A percentile compares a stretch with the other conserved stretches of the same genome.
These are phyloP conservation scores for Leucophenga montana DNA, from an alignment of 2,888 invertebrate genomes.

Conservation along the genomic window DNA sequence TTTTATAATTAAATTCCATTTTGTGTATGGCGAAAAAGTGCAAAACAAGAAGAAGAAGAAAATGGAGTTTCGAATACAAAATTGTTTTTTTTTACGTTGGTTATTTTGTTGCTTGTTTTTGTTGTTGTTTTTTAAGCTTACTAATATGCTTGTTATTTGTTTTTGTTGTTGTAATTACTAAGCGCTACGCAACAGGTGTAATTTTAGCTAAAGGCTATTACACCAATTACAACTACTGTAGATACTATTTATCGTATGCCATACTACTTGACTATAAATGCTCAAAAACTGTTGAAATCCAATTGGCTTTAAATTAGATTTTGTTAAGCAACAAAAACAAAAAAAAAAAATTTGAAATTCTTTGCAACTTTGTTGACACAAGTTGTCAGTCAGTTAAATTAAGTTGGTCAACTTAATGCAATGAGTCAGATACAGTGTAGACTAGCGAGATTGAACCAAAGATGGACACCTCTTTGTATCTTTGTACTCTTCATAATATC, in stretches of 20 bases:
- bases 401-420: too few relatives aligned
- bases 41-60: too few relatives aligned
- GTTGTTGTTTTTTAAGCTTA: slow-evolving; percentile 39
- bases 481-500: too few relatives aligned
- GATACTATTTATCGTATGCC: too few relatives aligned
- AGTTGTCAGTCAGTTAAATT: too few relatives aligned
- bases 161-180: slow-evolving; percentile 8
- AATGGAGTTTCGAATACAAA: background rate
- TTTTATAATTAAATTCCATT: slow-evolving; percentile 67
- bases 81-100: background rate
- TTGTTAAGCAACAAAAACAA: background rate
- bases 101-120: slow-evolving; percentile 24
- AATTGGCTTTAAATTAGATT: too few relatives aligned
- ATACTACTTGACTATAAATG: too few relatives aligned
- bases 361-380: too few relatives aligned
- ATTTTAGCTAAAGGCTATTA: slow-evolving; percentile 20
- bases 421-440: too few relatives aligned
- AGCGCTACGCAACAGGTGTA: slow-evolving; percentile 25
- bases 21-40: slow-evolving; percentile 16
- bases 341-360: background rate
- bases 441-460: too few relatives aligned
- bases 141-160: background rate
- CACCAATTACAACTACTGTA: slow-evolving; percentile 20
- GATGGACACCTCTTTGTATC: too few relatives aligned
- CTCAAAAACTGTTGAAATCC: too few relatives aligned